Conservation (phyloP, 2,888 invertebrate genomes). For the Cosmopolites sordidus region DNA sequence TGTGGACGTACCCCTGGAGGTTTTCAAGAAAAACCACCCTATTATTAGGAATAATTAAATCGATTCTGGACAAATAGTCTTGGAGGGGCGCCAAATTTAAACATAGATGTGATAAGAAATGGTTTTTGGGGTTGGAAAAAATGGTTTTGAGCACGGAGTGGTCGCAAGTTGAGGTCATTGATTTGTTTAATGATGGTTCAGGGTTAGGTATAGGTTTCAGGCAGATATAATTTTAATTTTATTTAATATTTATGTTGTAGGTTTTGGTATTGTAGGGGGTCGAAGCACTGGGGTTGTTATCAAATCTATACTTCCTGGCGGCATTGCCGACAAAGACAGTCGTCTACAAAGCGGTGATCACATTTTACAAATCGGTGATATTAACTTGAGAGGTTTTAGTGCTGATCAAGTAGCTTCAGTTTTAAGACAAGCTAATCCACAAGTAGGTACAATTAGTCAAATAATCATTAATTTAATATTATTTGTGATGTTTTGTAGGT, state of each 20-base stretch:
- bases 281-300: conserved; percentile 98
- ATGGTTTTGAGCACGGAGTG: conserved; percentile 88
- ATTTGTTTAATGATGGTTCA: conserved; percentile 94
- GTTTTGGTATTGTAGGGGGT: conserved; percentile 97
- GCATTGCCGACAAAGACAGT: conserved; percentile 93
- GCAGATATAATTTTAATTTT: background rate
- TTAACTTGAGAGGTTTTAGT: conserved; percentile 92
- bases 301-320: conserved; percentile 94
- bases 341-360: conserved; percentile 96
- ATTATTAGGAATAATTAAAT: conserved; percentile 2
- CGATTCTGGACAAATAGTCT: conserved; percentile 9
- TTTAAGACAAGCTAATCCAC: conserved; percentile 60
- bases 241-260: conserved; percentile 43
- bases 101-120: conserved; percentile 21
- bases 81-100: conserved; percentile 19
- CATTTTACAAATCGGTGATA: conserved; percentile 91
- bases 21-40: no score
- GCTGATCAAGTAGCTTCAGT: conserved; percentile 92
- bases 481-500: conserved; percentile 49
- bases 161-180: conserved; percentile 99
- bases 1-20: no score
- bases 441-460: conserved; percentile 44
- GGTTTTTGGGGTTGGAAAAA: conserved; percentile 15
- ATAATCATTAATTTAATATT: conserved; percentile 9
- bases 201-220: conserved; percentile 58